Conservation (phyloP, 1,140 invertebrate species). For the Drosophila pseudoananassae region DNA sequence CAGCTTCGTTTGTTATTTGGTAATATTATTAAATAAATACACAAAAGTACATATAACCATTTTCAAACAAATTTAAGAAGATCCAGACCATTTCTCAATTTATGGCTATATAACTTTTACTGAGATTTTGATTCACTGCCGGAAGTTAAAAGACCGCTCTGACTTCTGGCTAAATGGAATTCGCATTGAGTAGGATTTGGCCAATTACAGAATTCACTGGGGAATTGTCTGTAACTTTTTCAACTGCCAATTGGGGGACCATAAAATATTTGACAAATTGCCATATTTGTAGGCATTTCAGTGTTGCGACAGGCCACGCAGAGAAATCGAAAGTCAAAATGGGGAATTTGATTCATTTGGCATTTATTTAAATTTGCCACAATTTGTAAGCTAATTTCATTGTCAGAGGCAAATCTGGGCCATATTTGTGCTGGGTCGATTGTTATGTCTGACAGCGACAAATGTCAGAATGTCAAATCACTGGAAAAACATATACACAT, state of each 20-base stretch:
- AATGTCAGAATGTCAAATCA: constrained; percentile 74
- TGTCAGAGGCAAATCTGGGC: constrained; percentile 28
- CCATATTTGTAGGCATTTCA: constrained; percentile 21
- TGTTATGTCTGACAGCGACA: constrained; percentile 75
- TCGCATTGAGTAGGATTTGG: neutral
- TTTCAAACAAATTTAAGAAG: neutral
- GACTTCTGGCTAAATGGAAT: neutral
- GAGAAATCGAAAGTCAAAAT: constrained; percentile 13
- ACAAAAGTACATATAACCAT: neutral
- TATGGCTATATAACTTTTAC: constrained; percentile 1
- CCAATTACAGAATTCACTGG: constrained; percentile 32
- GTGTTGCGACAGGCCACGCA: neutral
- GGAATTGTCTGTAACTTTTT: constrained; percentile 20
- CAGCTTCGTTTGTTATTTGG: constrained; percentile 1
- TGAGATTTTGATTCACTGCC: neutral
- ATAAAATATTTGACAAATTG: constrained; percentile 44
- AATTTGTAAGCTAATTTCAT: constrained; percentile 49
- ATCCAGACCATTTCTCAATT: neutral
- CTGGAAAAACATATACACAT: constrained; percentile 24
- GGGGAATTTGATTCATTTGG: constrained; percentile 41
- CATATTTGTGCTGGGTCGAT: constrained; percentile 52
- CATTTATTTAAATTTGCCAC: constrained; percentile 49
- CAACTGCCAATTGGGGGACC: constrained; percentile 23
- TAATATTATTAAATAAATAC: neutral
- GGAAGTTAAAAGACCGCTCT: neutral